Evolutionary conservation across 2,888 invertebrate genomes (phyloP).

Genomic region (Gastrophysa polygoni): DNA sequence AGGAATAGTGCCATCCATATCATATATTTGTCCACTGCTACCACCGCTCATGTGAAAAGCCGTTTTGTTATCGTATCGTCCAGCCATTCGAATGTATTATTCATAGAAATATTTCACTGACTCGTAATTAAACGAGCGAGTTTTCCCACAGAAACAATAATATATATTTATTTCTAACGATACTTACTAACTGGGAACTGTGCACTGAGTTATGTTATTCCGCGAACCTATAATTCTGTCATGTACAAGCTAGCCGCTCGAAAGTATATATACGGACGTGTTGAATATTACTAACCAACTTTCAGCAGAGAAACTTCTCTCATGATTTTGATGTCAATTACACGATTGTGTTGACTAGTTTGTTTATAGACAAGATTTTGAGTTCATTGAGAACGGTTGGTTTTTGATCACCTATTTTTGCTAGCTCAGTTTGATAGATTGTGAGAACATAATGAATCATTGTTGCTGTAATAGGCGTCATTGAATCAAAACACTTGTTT

Average conservation of each 20-base stretch:
- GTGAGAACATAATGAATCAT: no score
- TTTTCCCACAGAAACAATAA: constrained; percentile 1
- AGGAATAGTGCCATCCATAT: not conserved
- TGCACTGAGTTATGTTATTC: constrained; percentile 8
- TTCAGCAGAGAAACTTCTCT: not conserved
- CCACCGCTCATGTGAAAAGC: not conserved
- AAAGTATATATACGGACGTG: not conserved
- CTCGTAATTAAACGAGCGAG: not conserved
- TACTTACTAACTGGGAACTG: constrained; percentile 1
- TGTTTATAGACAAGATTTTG: not conserved
- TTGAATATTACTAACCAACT: not conserved
- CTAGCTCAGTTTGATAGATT: no score
- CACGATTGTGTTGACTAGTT: not conserved
- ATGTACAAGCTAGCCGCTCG: not conserved
- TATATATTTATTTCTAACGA: constrained; percentile 5
- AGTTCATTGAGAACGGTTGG: not conserved
- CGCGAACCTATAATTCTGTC: constrained; percentile 3
- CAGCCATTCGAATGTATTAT: not conserved
- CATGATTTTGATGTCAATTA: constrained; percentile 1
- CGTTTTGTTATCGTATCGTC: not conserved
- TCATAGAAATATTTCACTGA: not conserved
- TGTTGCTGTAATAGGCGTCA: no score
- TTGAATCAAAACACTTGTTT: no score
- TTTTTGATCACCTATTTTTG: no score
- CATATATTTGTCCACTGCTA: not conserved